Conservation (phyloP, 2,113 vertebrate species). For the Turnix velox region DNA sequence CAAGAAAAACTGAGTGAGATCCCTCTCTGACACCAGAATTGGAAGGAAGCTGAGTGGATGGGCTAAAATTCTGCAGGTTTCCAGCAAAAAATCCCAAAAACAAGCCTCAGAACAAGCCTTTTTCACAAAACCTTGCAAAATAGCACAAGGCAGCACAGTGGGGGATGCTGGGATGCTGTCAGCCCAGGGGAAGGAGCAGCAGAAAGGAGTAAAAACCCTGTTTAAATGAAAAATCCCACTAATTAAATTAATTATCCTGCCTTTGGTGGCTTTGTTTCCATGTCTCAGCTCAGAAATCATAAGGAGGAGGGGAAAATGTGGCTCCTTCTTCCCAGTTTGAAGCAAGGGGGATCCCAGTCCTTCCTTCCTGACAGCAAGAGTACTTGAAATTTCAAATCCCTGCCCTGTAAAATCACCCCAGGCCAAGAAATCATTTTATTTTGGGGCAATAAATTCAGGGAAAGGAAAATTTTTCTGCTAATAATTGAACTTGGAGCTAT, state of each 20-base stretch:
- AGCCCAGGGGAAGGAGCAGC: neutral
- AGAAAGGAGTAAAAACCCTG: neutral
- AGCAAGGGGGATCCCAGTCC: neutral
- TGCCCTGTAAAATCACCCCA: neutral
- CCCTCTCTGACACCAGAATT: neutral
- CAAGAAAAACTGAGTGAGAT: neutral
- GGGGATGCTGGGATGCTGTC: fast-evolving
- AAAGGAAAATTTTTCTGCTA: fast-evolving
- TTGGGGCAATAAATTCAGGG: neutral
- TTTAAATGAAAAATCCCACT: neutral
- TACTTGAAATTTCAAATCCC: neutral
- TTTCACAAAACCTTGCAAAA: neutral
- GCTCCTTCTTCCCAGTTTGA: neutral
- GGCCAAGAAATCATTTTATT: neutral
- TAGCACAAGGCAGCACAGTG: fast-evolving
- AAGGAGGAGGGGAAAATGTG: neutral
- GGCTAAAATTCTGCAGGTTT: neutral
- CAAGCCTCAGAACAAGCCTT: neutral
- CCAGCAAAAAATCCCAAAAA: neutral
- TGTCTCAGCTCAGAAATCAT: neutral
- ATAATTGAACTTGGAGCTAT: neutral
- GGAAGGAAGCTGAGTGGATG: neutral
- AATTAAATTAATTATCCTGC: neutral
- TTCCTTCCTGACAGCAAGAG: neutral
- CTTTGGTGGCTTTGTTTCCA: neutral